These are phyloP conservation scores for Tachina lurida DNA, from an alignment of 2,888 invertebrate genomes.

Conservation along the genomic window DNA sequence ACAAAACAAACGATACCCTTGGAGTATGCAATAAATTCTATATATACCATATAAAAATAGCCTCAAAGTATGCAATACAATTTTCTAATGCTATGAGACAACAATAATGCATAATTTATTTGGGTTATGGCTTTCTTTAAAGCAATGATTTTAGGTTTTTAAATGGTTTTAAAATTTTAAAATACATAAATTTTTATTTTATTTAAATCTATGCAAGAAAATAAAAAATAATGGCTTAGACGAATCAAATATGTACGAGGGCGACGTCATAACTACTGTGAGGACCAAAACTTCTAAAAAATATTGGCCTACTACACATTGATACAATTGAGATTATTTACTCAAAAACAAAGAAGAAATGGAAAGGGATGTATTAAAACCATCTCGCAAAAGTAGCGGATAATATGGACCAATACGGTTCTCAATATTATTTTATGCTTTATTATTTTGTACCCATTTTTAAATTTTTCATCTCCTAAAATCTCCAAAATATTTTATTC, in stretches of 20 bases:
- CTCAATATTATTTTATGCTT: too few species aligned
- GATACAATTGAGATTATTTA: too few species aligned
- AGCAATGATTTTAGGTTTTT: conserved; percentile 3
- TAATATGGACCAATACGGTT: too few species aligned
- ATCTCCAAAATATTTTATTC: too few species aligned
- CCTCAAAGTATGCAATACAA: conserved; percentile 58
- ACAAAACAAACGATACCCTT: conserved; percentile 43
- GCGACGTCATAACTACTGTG: too few species aligned
- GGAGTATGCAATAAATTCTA: conserved; percentile 42
- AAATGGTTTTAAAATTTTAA: conserved; percentile 1
- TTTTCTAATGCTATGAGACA: background rate
- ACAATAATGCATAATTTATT: conserved; percentile 11
- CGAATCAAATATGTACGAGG: background rate
- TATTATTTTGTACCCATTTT: too few species aligned
- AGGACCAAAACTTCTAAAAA: too few species aligned
- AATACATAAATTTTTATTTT: background rate
- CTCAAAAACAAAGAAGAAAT: too few species aligned
- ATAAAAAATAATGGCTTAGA: background rate
- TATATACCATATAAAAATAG: conserved; percentile 17
- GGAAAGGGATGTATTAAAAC: too few species aligned
- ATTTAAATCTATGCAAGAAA: background rate
- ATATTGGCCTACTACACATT: too few species aligned
- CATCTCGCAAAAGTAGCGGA: too few species aligned
- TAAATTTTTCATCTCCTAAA: too few species aligned
- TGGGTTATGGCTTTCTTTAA: background rate